Conservation (phyloP, 2,888 invertebrate species). For the Leptinotarsa tumamoca region DNA sequence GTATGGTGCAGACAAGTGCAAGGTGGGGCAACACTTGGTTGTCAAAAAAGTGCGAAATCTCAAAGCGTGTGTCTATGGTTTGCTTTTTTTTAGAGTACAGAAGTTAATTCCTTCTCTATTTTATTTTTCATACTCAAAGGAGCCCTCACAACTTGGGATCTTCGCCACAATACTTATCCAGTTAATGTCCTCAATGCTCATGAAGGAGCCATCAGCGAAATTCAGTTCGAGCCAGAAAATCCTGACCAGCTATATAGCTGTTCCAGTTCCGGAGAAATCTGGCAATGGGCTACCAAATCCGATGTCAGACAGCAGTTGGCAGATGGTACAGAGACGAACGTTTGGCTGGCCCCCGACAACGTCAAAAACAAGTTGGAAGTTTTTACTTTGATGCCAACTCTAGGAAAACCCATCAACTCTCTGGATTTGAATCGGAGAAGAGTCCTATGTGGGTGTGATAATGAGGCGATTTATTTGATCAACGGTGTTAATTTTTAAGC, state of each 20-base stretch:
- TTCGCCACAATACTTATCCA: slow-evolving; percentile 85
- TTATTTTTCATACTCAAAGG: slow-evolving; percentile 61
- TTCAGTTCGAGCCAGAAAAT: slow-evolving; percentile 87
- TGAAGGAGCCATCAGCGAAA: slow-evolving; percentile 81
- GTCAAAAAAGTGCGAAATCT: too few relatives aligned
- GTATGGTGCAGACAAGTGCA: too few relatives aligned
- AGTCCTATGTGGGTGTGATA: slow-evolving; percentile 87
- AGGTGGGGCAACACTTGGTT: too few relatives aligned
- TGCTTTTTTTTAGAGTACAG: too few relatives aligned
- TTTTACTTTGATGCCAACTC: slow-evolving; percentile 78
- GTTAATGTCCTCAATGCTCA: slow-evolving; percentile 86
- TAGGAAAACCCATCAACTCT: slow-evolving; percentile 85
- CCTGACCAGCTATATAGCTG: slow-evolving; percentile 88
- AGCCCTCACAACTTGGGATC: slow-evolving; percentile 89
- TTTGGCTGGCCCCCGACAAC: slow-evolving; percentile 78
- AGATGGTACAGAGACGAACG: slow-evolving; percentile 63
- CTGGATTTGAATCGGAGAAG: slow-evolving; percentile 82
- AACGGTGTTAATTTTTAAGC: slow-evolving; percentile 69
- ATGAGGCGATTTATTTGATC: slow-evolving; percentile 88
- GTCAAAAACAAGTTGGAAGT: slow-evolving; percentile 79
- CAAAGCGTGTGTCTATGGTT: too few relatives aligned
- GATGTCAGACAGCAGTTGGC: slow-evolving; percentile 40
- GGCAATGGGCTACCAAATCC: slow-evolving; percentile 86
- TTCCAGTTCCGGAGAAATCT: slow-evolving; percentile 85
- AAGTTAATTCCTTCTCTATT: slow-evolving; percentile 2